Evolutionary conservation across 2,888 invertebrate genomes (phyloP).

Genomic region (Drosophila paracracens): DNA sequence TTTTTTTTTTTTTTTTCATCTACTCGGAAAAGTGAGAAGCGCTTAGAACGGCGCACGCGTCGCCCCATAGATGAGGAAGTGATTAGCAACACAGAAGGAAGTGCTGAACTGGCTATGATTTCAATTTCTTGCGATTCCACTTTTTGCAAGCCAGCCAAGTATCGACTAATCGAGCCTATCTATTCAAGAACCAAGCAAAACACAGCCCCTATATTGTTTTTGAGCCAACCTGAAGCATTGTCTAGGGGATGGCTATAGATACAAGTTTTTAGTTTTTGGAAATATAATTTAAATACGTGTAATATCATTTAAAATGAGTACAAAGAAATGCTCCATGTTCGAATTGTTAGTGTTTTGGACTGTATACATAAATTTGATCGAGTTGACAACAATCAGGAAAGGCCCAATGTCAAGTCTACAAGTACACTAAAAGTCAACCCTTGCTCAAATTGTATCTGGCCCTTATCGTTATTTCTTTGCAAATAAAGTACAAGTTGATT

Average conservation of each 20-base stretch:
- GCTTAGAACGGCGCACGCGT: slow-evolving; percentile 78
- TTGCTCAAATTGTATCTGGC: neutral
- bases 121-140: slow-evolving; percentile 69
- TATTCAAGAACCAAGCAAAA: neutral
- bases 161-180: slow-evolving; percentile 33
- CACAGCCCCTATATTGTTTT: neutral
- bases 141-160: slow-evolving; percentile 52
- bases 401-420: slow-evolving; percentile 33
- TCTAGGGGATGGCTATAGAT: neutral
- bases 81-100: slow-evolving; percentile 77
- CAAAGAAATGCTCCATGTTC: neutral
- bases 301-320: neutral
- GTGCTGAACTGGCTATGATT: slow-evolving; percentile 73
- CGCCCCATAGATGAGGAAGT: slow-evolving; percentile 77
- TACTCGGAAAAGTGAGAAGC: slow-evolving; percentile 77
- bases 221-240: neutral
- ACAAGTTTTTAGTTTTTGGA: accelerated
- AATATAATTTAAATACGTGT: neutral
- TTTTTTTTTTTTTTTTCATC: slow-evolving; percentile 53
- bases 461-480: slow-evolving; percentile 67
- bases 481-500: slow-evolving; percentile 52
- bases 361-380: neutral
- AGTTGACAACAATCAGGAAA: slow-evolving; percentile 30
- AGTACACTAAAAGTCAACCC: slow-evolving; percentile 13
- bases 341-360: neutral